Evolutionary conservation across 1,140 invertebrate species (phyloP), one percentile per base, ranked within the genome.

Genomic region (Sitobion miscanthi): DNA sequence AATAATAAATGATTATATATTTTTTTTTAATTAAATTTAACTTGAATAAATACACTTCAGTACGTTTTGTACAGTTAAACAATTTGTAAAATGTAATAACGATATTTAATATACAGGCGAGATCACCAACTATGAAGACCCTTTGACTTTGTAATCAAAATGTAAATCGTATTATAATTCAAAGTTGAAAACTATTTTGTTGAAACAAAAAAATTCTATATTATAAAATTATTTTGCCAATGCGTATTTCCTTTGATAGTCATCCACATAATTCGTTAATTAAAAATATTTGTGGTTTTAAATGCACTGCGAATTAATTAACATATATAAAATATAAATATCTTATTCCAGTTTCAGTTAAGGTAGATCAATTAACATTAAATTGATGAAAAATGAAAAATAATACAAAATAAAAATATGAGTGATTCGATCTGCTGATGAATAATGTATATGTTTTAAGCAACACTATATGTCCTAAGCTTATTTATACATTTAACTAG

Each of bases 131-230:
- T 87, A 49, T 87, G 5, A 49, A 30, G 6, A 87, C 17, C 47
- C 3, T 47, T 57, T 23, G 9, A 89, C 30, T 77, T 77, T 30
- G 30, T n/a, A 77, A 77, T 77, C 62, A 77, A 54, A 89, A 57
- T 35, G 62, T 23, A 57, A 89, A 57, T 57, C 21, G 20, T 35
- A 57, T 89, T 54, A 57, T 30, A 89, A 14, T 89, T 89, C 17
- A 25, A 57, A 89, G 87, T 89, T 57, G 7, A 89, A 89, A 89
- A 89, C 87, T 89, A 89, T 89, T 54, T 57, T 21, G 20, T 57
- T 38, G 8, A 42, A 57, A 89, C 21, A 57, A 54, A 38, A 38
- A 89, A 54, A 30, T 0, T 52, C n/a, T 20, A 7, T 35, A 49
- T 49, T 49, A n/a, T 85, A 85, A 85, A 85, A 23, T 47, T 49